phyloP scores from a whole-genome alignment of 2,797 vertebrate genomes.

The Passerculus sandwichensis region DNA sequence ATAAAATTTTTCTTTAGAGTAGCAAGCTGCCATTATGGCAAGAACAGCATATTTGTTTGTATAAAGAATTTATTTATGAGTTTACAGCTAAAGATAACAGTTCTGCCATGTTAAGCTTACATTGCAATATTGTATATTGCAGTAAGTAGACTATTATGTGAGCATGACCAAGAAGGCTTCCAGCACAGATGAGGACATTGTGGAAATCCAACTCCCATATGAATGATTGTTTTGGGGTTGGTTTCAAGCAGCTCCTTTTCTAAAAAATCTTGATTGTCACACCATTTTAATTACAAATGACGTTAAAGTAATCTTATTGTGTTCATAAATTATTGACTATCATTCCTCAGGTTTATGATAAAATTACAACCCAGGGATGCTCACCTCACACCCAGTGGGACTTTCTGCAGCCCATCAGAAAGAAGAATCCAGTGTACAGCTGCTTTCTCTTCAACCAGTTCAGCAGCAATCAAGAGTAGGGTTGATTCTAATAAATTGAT shows the following conservation, averaged over 20 bases:
- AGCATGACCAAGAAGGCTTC: not conserved
- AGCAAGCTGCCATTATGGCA: not conserved
- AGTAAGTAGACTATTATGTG: not conserved
- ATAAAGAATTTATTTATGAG: slow-evolving; percentile 31
- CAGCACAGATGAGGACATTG: not conserved
- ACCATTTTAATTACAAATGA: not conserved
- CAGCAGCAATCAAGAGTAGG: not conserved
- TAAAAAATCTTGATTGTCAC: not conserved
- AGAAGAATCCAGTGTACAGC: fast-evolving
- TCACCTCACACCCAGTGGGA: not conserved
- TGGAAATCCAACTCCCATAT: not conserved
- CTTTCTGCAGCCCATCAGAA: not conserved
- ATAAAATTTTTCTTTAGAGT: not conserved
- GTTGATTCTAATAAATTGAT: not conserved
- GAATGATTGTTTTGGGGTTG: not conserved
- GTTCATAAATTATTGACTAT: not conserved
- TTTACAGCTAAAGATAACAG: slow-evolving; percentile 29
- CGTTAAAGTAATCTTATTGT: not conserved
- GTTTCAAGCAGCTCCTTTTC: not conserved
- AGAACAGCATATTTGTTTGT: not conserved
- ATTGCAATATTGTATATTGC: not conserved
- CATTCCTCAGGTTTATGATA: not conserved
- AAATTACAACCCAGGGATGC: not conserved
- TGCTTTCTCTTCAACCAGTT: not conserved
- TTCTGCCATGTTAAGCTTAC: not conserved